Percentiles rank a stretch among this genome's conserved stretches.
Evolutionary conservation across 2,888 invertebrate genomes (phyloP).

Genomic region (Drosophila dives): DNA sequence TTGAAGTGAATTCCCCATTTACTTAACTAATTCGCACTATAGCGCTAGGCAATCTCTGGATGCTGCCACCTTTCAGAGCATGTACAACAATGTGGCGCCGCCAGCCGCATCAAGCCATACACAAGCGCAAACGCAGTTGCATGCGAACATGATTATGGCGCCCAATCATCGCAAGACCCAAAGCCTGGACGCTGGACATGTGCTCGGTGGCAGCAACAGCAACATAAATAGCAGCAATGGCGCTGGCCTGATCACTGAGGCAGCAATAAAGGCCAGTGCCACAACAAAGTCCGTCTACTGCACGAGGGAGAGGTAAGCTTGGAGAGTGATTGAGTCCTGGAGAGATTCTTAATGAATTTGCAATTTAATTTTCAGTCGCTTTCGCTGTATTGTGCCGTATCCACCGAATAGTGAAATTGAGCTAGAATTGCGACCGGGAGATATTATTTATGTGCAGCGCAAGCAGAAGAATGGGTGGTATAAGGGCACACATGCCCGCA

Average conservation of each 20-base stretch:
- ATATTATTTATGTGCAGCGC: constrained; percentile 95
- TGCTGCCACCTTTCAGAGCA: constrained; percentile 71
- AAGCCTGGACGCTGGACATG: constrained; percentile 90
- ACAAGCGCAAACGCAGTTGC: constrained; percentile 58
- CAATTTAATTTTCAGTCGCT: constrained; percentile 85
- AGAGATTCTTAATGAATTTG: not conserved
- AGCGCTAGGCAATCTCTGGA: constrained; percentile 80
- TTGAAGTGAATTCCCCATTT: not conserved
- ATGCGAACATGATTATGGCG: constrained; percentile 73
- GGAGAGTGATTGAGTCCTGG: not conserved
- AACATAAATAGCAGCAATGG: constrained; percentile 24
- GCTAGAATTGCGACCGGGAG: constrained; percentile 94
- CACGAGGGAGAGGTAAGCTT: constrained; percentile 84
- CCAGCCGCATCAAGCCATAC: constrained; percentile 59
- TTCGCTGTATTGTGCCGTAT: constrained; percentile 96
- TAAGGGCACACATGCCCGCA: constrained; percentile 95
- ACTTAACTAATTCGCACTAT: not conserved
- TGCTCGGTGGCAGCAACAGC: constrained; percentile 49
- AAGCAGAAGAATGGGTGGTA: constrained; percentile 98
- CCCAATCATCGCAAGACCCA: constrained; percentile 91
- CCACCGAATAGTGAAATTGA: constrained; percentile 97
- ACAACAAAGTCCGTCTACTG: constrained; percentile 84
- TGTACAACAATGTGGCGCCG: constrained; percentile 64
- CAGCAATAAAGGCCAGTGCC: constrained; percentile 82
- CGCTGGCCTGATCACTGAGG: constrained; percentile 65